Base-by-base conservation (phyloP, 2,113 vertebrate genomes). In the Bubalus kerabau region DNA sequence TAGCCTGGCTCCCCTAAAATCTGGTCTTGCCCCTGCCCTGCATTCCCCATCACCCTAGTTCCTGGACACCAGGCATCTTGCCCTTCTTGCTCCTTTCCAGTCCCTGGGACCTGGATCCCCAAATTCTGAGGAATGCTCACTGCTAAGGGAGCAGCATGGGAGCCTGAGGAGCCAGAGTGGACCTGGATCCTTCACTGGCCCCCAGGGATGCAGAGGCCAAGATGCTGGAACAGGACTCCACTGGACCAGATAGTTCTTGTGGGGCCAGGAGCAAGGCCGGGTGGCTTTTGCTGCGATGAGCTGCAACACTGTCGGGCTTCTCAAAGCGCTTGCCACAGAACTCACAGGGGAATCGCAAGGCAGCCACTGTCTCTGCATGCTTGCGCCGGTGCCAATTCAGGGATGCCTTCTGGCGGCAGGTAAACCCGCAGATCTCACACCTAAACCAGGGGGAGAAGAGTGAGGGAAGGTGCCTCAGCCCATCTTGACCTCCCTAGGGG, bases 351-450 rank as follows among this genome's bases (percentile, higher is more conserved):
- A 99, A 99, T 40, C 94, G 99, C 97, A 99, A 99, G 48, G 95
- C 96, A 62, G 99, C 95, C 24, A 98, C 99, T 0, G 98, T 99
- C 5, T 99, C 98, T 0, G 99, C 98, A 0, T 99, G 99, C 64
- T 99, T 99, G 78, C 98, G 98, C 98, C 99, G 99, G 98, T 99
- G 99, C 99, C 99, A 99, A 96, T 99, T 99, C 54, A 99, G 98
- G 32, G 99, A 99, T 12, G 99, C 99, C 84, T 99, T 99, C 80
- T 99, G 99, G 56, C 99, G 98, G 94, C 99, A 99, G 78, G 99
- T 99, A 95, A 99, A 99, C 21, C 99, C 99, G 0, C 99, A 99
- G 92, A 99, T 99, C 98, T 99, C 99, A 16, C 99, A 99, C 98
- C 99, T 99, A 94, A 64, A 57, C 30, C 28, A 78, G 87, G 87